These are phyloP conservation scores for Bubo scandiacus DNA, from an alignment of 2,113 vertebrate species.

Conservation along the genomic window DNA sequence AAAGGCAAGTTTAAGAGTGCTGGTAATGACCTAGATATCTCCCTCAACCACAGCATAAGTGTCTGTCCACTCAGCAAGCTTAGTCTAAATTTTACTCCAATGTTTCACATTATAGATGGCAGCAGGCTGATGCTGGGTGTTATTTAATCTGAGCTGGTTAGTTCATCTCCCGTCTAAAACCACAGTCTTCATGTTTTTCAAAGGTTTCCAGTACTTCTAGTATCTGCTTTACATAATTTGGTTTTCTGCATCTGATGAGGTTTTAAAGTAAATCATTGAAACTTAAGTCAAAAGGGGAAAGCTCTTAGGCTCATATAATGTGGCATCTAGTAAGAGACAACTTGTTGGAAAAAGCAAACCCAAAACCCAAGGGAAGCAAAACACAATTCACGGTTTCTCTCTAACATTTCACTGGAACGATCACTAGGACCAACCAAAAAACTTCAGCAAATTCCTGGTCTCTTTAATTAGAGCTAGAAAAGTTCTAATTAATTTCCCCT, in stretches of 20 bases:
- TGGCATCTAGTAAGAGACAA: background rate
- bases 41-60: background rate
- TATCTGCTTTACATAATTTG: background rate
- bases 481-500: background rate
- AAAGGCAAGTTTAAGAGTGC: background rate
- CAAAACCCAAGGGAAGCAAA: background rate
- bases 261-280: background rate
- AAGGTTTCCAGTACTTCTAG: background rate
- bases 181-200: background rate
- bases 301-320: background rate
- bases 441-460: background rate
- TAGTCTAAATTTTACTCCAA: background rate
- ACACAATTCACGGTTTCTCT: background rate
- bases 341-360: background rate
- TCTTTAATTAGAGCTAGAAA: background rate
- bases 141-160: background rate
- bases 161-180: background rate
- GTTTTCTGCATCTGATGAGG: background rate
- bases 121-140: background rate
- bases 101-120: background rate
- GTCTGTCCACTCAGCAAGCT: background rate
- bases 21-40: background rate
- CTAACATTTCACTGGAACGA: background rate
- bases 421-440: background rate
- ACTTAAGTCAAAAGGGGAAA: background rate